Evolutionary conservation across 2,113 vertebrate species (phyloP).

Genomic region (Oophaga pumilio): DNA sequence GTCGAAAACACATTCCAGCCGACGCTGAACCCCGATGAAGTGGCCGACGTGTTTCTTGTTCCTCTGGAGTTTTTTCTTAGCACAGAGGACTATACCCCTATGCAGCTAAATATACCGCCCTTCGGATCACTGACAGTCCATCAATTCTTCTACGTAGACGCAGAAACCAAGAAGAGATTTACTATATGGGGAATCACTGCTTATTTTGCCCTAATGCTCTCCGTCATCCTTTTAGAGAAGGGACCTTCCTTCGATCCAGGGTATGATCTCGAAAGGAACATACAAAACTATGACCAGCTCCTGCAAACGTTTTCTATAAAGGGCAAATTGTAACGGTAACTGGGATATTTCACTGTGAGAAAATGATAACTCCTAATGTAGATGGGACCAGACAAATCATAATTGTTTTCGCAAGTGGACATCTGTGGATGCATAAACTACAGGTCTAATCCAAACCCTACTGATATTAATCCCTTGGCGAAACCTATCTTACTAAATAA

Average conservation of each 20-base stretch:
- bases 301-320: constrained; percentile 53
- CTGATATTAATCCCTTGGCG: background rate
- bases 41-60: constrained; percentile 82
- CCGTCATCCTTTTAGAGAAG: constrained; percentile 72
- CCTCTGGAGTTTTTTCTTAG: constrained; percentile 84
- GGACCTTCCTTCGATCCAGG: constrained; percentile 77
- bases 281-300: constrained; percentile 63
- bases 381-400: background rate
- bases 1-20: constrained; percentile 81
- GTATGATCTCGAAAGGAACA: constrained; percentile 73
- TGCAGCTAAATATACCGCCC: background rate
- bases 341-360: background rate
- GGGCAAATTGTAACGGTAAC: background rate
- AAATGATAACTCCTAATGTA: background rate
- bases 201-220: constrained; percentile 73
- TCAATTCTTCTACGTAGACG: constrained; percentile 76
- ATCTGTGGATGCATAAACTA: background rate
- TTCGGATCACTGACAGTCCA: constrained; percentile 60
- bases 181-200: constrained; percentile 88
- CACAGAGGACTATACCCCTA: constrained; percentile 66
- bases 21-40: constrained; percentile 83
- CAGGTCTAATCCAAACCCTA: background rate
- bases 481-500: no score
- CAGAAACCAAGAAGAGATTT: constrained; percentile 66
- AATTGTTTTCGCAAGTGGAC: background rate